These are phyloP conservation scores for Chlorospingus flavigularis DNA, from an alignment of 2,797 vertebrate genomes.

Conservation along the genomic window DNA sequence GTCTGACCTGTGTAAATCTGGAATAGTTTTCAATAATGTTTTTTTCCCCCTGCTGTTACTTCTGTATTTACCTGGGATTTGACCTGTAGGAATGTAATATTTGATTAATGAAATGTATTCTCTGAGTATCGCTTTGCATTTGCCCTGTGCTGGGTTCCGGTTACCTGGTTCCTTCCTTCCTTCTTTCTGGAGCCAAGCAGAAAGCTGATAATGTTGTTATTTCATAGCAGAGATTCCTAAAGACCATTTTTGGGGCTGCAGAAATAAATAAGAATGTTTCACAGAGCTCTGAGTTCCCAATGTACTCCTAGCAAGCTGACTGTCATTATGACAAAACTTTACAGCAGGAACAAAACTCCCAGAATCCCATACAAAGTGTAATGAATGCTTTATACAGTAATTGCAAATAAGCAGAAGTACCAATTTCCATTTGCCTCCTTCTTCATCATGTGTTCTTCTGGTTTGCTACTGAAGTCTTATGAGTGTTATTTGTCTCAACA, in stretches of 20 bases:
- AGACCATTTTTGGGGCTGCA: neutral
- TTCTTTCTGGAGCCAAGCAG: neutral
- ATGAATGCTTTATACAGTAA: neutral
- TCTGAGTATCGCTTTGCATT: neutral
- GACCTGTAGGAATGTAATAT: neutral
- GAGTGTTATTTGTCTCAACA: neutral
- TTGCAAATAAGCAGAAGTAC: neutral
- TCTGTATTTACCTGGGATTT: neutral
- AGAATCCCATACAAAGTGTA: accelerated
- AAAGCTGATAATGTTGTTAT: neutral
- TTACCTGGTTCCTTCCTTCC: accelerated
- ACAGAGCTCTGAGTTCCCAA: neutral
- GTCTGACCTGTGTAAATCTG: neutral
- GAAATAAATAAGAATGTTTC: neutral
- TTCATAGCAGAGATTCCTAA: neutral
- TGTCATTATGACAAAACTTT: neutral
- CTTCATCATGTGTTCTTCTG: neutral
- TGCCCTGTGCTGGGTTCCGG: neutral
- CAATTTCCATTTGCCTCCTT: neutral
- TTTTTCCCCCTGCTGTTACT: neutral
- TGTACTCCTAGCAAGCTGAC: neutral
- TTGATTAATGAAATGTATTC: neutral
- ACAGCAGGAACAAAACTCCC: neutral
- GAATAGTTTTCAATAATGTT: neutral
- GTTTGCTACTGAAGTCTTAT: neutral